A percentile compares a stretch with the other conserved stretches of the same genome.
Conservation (phyloP, 2,888 invertebrate genomes). For the Ichneumon xanthorius region DNA sequence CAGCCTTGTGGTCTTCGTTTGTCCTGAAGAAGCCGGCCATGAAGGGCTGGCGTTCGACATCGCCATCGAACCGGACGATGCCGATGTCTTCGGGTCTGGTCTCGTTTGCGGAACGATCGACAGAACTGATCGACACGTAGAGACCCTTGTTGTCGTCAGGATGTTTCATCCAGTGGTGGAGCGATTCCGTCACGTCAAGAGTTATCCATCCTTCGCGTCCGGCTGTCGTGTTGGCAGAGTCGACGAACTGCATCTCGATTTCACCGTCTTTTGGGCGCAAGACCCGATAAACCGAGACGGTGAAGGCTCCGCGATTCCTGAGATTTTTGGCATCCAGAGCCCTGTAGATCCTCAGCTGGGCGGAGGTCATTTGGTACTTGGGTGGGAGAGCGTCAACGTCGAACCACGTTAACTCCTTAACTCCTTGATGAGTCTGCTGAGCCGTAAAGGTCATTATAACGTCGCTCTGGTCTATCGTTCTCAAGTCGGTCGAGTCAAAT, state of each 20-base stretch:
- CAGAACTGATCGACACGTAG: slow-evolving; percentile 90
- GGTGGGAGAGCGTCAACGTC: slow-evolving; percentile 94
- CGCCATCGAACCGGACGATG: slow-evolving; percentile 90
- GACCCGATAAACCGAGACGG: slow-evolving; percentile 88
- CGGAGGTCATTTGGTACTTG: slow-evolving; percentile 91
- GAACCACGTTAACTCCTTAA: slow-evolving; percentile 94
- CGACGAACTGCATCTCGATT: slow-evolving; percentile 89
- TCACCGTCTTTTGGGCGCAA: slow-evolving; percentile 87
- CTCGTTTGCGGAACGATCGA: slow-evolving; percentile 89
- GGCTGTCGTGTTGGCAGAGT: slow-evolving; percentile 90
- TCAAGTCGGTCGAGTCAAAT: slow-evolving; percentile 86
- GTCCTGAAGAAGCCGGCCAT: slow-evolving; percentile 94
- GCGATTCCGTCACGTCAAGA: slow-evolving; percentile 91
- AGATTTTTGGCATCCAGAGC: slow-evolving; percentile 85
- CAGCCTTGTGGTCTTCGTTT: slow-evolving; percentile 76
- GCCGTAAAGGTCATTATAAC: slow-evolving; percentile 94
- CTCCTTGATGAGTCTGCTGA: slow-evolving; percentile 88
- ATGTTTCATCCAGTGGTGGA: slow-evolving; percentile 91
- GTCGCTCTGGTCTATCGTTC: slow-evolving; percentile 94
- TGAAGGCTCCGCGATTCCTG: slow-evolving; percentile 85
- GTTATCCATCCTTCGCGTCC: slow-evolving; percentile 84
- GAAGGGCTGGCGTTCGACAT: slow-evolving; percentile 94
- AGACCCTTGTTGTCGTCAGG: slow-evolving; percentile 93
- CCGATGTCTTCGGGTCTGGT: slow-evolving; percentile 93
- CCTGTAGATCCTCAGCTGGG: slow-evolving; percentile 93